Evolutionary conservation across 2,888 invertebrate genomes (phyloP).

Genomic region (Oeneis ivallda): DNA sequence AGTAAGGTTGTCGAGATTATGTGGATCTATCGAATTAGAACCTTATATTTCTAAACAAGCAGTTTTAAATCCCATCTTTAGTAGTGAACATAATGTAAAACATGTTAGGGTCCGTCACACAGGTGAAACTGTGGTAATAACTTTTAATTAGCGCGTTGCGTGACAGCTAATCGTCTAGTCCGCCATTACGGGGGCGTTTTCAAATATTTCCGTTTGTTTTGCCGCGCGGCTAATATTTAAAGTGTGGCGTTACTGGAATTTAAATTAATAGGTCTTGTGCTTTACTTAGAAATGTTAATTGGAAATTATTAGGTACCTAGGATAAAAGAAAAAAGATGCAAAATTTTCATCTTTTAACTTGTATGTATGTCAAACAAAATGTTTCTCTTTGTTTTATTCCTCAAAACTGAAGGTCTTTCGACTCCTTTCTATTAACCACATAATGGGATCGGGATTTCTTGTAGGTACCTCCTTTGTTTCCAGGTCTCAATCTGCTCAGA

Average conservation of each 20-base stretch:
- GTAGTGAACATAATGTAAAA: slow-evolving; percentile 11
- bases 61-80: background rate
- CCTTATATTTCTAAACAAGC: too few relatives aligned
- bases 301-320: background rate
- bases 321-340: too few relatives aligned
- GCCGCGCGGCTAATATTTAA: slow-evolving; percentile 25
- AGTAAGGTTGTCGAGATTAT: too few relatives aligned
- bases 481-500: too few relatives aligned
- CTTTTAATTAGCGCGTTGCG: slow-evolving; percentile 35
- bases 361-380: too few relatives aligned
- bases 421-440: too few relatives aligned
- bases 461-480: too few relatives aligned
- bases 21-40: too few relatives aligned
- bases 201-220: slow-evolving; percentile 27
- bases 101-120: slow-evolving; percentile 21
- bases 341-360: background rate
- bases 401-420: too few relatives aligned
- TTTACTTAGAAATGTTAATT: background rate
- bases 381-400: too few relatives aligned
- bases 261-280: slow-evolving; percentile 8
- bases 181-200: slow-evolving; percentile 16
- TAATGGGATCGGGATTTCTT: too few relatives aligned
- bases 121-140: slow-evolving; percentile 17
- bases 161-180: slow-evolving; percentile 24
- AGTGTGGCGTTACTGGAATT: slow-evolving; percentile 27